Evolutionary conservation across 2,113 vertebrate species (phyloP).

Genomic region (Cercocebus atys): DNA sequence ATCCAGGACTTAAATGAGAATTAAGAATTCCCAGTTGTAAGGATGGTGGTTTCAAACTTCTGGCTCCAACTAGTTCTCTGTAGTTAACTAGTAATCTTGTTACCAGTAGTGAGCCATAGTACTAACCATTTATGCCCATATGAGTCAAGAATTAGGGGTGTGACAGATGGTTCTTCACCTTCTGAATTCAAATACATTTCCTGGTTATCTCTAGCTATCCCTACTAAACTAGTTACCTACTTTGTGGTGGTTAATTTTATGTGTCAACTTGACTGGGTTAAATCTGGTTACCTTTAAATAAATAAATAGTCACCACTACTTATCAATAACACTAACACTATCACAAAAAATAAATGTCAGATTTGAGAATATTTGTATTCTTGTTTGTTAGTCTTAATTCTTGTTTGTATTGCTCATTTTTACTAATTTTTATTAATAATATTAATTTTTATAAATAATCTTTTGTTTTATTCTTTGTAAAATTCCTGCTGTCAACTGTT

Average conservation of each 20-base stretch:
- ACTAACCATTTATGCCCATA: neutral
- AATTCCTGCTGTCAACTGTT: neutral
- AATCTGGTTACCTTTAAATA: neutral
- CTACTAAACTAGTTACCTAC: neutral
- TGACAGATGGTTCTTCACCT: neutral
- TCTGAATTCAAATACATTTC: neutral
- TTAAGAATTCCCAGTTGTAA: neutral
- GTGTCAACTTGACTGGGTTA: neutral
- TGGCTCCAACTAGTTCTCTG: neutral
- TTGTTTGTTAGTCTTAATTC: neutral
- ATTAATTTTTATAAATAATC: neutral
- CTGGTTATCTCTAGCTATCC: neutral
- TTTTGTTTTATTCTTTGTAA: neutral
- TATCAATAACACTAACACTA: neutral
- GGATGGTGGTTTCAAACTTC: neutral
- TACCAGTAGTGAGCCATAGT: neutral
- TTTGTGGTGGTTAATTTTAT: neutral
- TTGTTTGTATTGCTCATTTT: neutral
- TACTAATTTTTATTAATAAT: neutral
- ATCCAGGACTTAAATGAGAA: neutral
- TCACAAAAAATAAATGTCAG: neutral
- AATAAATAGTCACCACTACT: neutral
- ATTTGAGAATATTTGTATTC: neutral
- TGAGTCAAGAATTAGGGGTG: neutral
- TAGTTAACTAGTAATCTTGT: neutral